These are phyloP conservation scores for Cabera pusaria DNA, from an alignment of 2,888 invertebrate genomes.

Conservation along the genomic window DNA sequence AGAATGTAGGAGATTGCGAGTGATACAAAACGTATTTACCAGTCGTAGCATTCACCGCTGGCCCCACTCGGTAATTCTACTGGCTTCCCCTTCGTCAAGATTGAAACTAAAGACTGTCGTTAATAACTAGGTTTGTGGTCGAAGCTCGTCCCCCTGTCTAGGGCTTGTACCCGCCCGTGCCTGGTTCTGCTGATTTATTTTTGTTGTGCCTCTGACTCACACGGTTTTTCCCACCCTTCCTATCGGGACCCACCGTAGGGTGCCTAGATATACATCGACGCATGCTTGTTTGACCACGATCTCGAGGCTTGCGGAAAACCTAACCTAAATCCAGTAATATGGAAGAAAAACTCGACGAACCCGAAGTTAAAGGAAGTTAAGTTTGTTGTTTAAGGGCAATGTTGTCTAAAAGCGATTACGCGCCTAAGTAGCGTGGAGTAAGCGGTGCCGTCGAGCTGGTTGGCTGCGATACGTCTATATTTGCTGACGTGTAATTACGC, in stretches of 20 bases:
- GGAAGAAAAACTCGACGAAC: constrained; percentile 4
- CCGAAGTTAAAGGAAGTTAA: constrained; percentile 6
- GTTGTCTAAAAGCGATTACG: constrained; percentile 33
- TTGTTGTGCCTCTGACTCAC: too few relatives aligned
- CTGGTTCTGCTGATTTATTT: neutral
- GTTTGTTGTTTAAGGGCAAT: constrained; percentile 29
- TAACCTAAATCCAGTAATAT: neutral
- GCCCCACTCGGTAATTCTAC: constrained; percentile 24
- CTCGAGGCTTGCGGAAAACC: neutral
- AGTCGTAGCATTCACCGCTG: constrained; percentile 35
- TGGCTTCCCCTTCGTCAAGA: constrained; percentile 5
- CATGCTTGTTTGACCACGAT: too few relatives aligned
- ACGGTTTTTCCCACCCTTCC: too few relatives aligned
- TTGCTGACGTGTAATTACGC: constrained; percentile 56
- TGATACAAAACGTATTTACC: constrained; percentile 45
- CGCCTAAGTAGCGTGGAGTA: constrained; percentile 35
- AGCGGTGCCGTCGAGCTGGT: constrained; percentile 20
- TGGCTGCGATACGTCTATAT: constrained; percentile 46
- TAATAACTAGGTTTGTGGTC: constrained; percentile 4
- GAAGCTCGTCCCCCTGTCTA: constrained; percentile 3
- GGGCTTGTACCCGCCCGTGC: constrained; percentile 4
- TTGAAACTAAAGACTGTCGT: constrained; percentile 2
- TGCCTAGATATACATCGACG: too few relatives aligned
- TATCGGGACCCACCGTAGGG: too few relatives aligned
- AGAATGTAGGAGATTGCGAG: constrained; percentile 52